phyloP scores from a whole-genome alignment of 2,797 vertebrate genomes.

The Sylvilagus floridanus region DNA sequence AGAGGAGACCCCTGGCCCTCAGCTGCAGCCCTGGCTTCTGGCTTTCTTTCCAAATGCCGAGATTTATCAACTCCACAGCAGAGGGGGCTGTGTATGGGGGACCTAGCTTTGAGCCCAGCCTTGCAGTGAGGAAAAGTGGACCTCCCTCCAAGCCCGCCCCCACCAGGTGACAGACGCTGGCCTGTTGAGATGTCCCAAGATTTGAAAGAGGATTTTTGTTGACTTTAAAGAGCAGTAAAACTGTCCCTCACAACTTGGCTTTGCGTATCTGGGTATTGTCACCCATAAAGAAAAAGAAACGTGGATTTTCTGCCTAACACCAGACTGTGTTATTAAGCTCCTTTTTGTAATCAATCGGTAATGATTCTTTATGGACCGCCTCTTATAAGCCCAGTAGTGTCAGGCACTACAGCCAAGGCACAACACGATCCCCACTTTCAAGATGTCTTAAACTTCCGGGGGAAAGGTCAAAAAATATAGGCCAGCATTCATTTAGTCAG shows the following conservation, averaged over 20 bases:
- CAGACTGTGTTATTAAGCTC: neutral
- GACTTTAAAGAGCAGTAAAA: conserved; percentile 34
- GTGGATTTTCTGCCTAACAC: conserved; percentile 26
- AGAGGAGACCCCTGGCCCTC: neutral
- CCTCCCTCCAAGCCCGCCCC: neutral
- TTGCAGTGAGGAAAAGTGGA: neutral
- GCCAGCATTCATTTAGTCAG: neutral
- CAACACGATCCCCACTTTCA: neutral
- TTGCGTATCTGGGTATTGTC: neutral
- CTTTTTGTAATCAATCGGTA: neutral
- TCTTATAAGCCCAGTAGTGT: neutral
- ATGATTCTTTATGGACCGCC: neutral
- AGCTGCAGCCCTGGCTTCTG: neutral
- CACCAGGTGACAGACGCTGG: neutral
- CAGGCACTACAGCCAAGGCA: neutral
- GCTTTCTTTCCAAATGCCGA: neutral
- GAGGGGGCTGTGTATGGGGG: neutral
- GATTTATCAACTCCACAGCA: conserved; percentile 19
- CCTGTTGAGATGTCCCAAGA: neutral
- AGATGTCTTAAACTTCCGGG: neutral
- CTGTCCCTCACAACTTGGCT: neutral
- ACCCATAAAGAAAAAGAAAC: neutral
- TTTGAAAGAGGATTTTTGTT: conserved; percentile 23
- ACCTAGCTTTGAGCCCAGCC: neutral
- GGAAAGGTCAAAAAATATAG: neutral